These are phyloP conservation scores for Equus przewalskii DNA, from an alignment of 2,113 vertebrate species.

Conservation along the genomic window DNA sequence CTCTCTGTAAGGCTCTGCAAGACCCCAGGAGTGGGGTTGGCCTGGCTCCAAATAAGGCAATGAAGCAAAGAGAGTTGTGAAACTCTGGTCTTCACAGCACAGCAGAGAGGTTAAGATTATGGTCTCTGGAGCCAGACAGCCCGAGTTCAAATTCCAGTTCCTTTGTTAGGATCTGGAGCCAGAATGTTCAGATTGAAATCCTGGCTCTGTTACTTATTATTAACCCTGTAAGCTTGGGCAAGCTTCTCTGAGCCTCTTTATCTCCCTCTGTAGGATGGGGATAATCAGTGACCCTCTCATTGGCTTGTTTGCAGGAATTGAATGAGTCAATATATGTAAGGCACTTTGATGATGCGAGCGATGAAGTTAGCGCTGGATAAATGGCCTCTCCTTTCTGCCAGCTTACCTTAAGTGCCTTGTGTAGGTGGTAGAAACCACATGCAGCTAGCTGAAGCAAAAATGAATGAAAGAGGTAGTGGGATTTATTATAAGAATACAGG, in stretches of 20 bases:
- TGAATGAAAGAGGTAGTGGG: not conserved
- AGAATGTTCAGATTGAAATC: not conserved
- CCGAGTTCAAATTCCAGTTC: not conserved
- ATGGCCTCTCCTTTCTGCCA: not conserved
- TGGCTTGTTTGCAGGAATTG: not conserved
- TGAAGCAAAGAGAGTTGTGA: not conserved
- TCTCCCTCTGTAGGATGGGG: not conserved
- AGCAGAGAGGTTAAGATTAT: not conserved
- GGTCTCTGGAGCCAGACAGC: not conserved
- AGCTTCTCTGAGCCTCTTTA: not conserved
- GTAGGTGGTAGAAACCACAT: not conserved
- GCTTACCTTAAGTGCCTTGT: not conserved
- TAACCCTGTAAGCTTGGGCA: not conserved
- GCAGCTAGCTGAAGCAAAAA: not conserved
- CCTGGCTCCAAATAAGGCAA: not conserved
- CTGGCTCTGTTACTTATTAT: not conserved
- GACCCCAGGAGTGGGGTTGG: not conserved
- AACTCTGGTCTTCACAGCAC: not conserved
- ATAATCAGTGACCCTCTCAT: not conserved
- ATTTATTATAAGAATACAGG: not conserved
- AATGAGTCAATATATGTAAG: not conserved
- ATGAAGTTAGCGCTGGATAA: not conserved
- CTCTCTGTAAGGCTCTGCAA: not conserved
- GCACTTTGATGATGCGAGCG: not conserved
- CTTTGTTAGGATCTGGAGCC: constrained; percentile 3